A percentile compares a stretch with the other conserved stretches of the same genome.
These are phyloP conservation scores for Acanthaster planci DNA, from an alignment of 35 echinoderm and acorn worm genomes.

Conservation along the genomic window DNA sequence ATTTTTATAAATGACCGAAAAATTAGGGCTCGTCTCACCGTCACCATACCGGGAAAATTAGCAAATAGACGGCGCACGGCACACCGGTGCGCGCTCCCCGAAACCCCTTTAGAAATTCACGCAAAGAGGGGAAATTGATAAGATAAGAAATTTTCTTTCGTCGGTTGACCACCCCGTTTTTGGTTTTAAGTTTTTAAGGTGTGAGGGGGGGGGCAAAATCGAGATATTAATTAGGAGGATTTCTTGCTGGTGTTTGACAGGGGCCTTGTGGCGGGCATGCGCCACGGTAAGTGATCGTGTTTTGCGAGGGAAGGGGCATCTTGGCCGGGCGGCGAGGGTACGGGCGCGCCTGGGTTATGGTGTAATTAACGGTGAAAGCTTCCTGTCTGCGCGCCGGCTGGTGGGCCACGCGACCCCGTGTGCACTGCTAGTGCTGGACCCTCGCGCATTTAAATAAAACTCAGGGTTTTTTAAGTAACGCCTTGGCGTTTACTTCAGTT, in stretches of 20 bases:
- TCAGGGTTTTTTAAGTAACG: too few species aligned
- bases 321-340: background rate
- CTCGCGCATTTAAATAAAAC: too few species aligned
- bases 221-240: conserved; percentile 25
- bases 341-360: conserved; percentile 2
- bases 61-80: conserved; percentile 29
- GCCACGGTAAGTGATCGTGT: conserved; percentile 18
- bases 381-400: conserved; percentile 8
- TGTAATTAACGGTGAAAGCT: conserved; percentile 2
- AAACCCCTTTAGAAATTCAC: background rate
- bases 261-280: conserved; percentile 13
- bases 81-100: conserved; percentile 3
- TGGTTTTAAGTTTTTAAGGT: background rate
- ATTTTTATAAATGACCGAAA: conserved; percentile 31
- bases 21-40: conserved; percentile 8
- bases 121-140: conserved; percentile 8
- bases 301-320: background rate
- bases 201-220: conserved; percentile 1
- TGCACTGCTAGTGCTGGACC: too few species aligned
- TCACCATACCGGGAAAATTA: conserved; percentile 18
- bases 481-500: too few species aligned
- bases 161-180: background rate
- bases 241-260: background rate
- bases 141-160: conserved; percentile 19
- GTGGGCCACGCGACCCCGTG: background rate